These are phyloP conservation scores for Drosophila asahinai DNA, from an alignment of 1,140 invertebrate species.

Conservation along the genomic window DNA sequence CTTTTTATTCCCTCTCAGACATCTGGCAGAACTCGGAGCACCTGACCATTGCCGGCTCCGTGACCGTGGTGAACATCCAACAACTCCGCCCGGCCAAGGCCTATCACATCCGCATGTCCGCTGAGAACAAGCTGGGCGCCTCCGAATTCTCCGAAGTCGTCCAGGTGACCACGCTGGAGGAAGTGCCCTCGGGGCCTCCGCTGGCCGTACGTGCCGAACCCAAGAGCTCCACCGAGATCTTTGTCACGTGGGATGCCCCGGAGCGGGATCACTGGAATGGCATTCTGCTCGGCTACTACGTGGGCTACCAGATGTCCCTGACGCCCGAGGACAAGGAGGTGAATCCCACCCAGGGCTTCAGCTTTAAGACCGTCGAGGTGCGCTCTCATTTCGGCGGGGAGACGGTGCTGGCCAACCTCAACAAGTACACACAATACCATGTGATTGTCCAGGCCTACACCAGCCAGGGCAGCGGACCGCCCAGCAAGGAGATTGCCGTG, in stretches of 20 bases:
- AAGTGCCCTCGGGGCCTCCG: conserved; percentile 95
- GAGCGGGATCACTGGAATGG: conserved; percentile 95
- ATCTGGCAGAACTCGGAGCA: conserved; percentile 89
- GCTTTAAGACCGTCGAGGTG: conserved; percentile 90
- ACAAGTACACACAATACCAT: conserved; percentile 95
- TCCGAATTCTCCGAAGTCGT: conserved; percentile 94
- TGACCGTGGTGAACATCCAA: conserved; percentile 91
- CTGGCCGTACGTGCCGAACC: conserved; percentile 93
- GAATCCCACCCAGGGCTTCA: conserved; percentile 86
- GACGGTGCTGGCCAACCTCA: conserved; percentile 88
- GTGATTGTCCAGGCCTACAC: conserved; percentile 97
- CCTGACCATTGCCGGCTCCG: conserved; percentile 91
- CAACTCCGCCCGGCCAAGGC: conserved; percentile 93
- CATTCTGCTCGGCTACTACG: conserved; percentile 95
- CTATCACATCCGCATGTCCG: conserved; percentile 96
- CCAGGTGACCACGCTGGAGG: conserved; percentile 92
- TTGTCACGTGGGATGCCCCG: conserved; percentile 96
- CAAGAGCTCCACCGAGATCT: conserved; percentile 94
- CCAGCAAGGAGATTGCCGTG: conserved; percentile 91
- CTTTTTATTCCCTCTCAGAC: no score
- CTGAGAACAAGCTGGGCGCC: conserved; percentile 94
- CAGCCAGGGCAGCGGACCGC: conserved; percentile 94
- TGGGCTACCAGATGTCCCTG: conserved; percentile 92
- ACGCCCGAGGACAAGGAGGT: conserved; percentile 84
- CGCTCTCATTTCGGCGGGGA: conserved; percentile 89